Conservation (phyloP, 1,140 invertebrate genomes). For the Drosophila cardini region DNA sequence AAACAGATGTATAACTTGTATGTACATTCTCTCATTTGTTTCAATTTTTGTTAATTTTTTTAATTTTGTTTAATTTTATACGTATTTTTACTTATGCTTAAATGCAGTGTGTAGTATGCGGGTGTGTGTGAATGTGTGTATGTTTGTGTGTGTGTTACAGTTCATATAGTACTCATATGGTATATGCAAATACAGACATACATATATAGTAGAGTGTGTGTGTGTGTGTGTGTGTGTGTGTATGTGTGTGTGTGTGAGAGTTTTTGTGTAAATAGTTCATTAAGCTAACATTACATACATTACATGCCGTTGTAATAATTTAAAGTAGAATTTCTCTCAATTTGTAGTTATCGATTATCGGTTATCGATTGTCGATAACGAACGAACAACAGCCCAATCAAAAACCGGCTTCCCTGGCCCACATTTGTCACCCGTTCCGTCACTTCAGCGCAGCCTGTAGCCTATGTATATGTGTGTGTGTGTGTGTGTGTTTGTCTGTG, state of each 20-base stretch:
- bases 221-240: conserved; percentile 33
- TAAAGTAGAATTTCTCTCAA: conserved; percentile 47
- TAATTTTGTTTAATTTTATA: conserved; percentile 26
- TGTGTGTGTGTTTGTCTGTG: conserved; percentile 16
- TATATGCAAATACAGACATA: conserved; percentile 25
- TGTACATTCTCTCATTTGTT: conserved; percentile 20
- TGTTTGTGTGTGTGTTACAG: conserved; percentile 17
- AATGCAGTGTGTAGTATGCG: conserved; percentile 22
- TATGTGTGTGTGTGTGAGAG: conserved; percentile 18
- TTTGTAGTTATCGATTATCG: conserved; percentile 33
- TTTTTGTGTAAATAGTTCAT: conserved; percentile 27
- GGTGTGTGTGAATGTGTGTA: conserved; percentile 23
- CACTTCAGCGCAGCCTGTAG: conserved; percentile 36
- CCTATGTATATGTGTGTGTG: conserved; percentile 13
- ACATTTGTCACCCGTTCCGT: conserved; percentile 9
- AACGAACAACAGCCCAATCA: conserved; percentile 3
- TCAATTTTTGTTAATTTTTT: neutral
- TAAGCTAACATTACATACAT: conserved; percentile 57
- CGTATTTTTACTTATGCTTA: conserved; percentile 40
- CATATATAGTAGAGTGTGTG: conserved; percentile 29
- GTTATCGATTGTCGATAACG: conserved; percentile 14
- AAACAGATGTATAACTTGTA: conserved; percentile 42
- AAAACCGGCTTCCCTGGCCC: conserved; percentile 1
- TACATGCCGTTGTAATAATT: conserved; percentile 57
- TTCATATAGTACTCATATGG: conserved; percentile 16